Evolutionary conservation across 2,113 vertebrate species (phyloP).

Genomic region (Zingel zingel): DNA sequence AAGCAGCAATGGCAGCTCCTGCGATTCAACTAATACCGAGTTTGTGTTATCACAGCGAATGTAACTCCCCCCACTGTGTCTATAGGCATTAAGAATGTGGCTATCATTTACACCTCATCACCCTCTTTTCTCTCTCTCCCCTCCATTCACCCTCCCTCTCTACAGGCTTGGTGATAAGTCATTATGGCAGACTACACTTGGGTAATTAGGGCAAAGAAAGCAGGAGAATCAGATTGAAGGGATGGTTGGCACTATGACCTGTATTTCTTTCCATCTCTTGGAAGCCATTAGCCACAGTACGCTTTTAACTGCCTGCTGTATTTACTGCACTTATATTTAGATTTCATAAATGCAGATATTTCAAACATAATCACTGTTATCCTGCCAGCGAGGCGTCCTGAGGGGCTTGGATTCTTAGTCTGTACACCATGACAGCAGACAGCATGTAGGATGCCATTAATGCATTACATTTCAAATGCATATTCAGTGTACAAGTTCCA

Average conservation of each 20-base stretch:
- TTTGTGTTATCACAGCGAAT: constrained; percentile 9
- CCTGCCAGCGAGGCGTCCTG: constrained; percentile 17
- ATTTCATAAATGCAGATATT: constrained; percentile 54
- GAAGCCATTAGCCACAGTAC: constrained; percentile 45
- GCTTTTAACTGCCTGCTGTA: constrained; percentile 24
- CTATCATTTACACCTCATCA: constrained; percentile 71
- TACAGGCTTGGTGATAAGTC: constrained; percentile 63
- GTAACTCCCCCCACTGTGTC: constrained; percentile 15
- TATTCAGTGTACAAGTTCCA: background rate
- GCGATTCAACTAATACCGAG: constrained; percentile 35
- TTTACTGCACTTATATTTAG: constrained; percentile 16
- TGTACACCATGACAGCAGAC: constrained; percentile 9
- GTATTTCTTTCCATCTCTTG: constrained; percentile 37
- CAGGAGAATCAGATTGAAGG: constrained; percentile 25
- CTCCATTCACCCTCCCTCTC: constrained; percentile 32
- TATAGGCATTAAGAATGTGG: constrained; percentile 22
- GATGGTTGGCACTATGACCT: constrained; percentile 49
- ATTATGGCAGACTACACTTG: constrained; percentile 66
- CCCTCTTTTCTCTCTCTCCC: constrained; percentile 23
- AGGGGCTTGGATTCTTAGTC: constrained; percentile 30
- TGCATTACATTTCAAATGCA: background rate
- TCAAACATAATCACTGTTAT: constrained; percentile 33
- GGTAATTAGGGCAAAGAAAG: constrained; percentile 68
- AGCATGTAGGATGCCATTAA: background rate
- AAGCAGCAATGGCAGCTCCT: constrained; percentile 33